A percentile compares a stretch with the other conserved stretches of the same genome.
Evolutionary conservation across 2,113 vertebrate species (phyloP).

Genomic region (Mus spicilegus): DNA sequence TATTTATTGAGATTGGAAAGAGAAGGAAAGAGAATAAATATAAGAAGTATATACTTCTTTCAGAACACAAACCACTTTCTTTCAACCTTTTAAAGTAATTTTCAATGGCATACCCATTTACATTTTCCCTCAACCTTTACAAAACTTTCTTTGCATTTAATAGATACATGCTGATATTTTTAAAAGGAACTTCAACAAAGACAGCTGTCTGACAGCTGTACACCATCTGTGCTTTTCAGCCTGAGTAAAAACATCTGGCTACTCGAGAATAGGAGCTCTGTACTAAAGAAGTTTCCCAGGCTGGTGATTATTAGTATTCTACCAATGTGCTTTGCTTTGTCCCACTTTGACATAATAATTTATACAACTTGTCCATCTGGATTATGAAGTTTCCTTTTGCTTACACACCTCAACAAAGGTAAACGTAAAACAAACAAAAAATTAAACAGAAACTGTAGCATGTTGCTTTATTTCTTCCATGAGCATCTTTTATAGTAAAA

Average conservation of each 20-base stretch:
- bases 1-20: conserved; percentile 40
- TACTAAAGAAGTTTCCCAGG: conserved; percentile 62
- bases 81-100: conserved; percentile 61
- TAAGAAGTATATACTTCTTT: conserved; percentile 35
- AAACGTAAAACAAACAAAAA: conserved; percentile 11
- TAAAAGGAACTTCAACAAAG: conserved; percentile 66
- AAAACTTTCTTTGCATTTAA: conserved; percentile 76
- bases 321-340: conserved; percentile 57
- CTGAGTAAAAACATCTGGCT: conserved; percentile 84
- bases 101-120: conserved; percentile 53
- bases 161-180: conserved; percentile 58
- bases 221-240: conserved; percentile 82
- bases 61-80: conserved; percentile 23
- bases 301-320: conserved; percentile 68
- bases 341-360: conserved; percentile 44
- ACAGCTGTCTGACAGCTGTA: conserved; percentile 80
- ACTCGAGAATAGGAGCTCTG: conserved; percentile 60
- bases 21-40: conserved; percentile 56
- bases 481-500: conserved; percentile 50
- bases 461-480: conserved; percentile 26
- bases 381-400: conserved; percentile 75
- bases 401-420: conserved; percentile 43
- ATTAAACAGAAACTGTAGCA: background rate
- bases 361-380: conserved; percentile 55
- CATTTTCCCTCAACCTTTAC: conserved; percentile 69